Evolutionary conservation across 2,113 vertebrate species (phyloP), one percentile per base, ranked within the genome.

Genomic region (Anguilla rostrata): DNA sequence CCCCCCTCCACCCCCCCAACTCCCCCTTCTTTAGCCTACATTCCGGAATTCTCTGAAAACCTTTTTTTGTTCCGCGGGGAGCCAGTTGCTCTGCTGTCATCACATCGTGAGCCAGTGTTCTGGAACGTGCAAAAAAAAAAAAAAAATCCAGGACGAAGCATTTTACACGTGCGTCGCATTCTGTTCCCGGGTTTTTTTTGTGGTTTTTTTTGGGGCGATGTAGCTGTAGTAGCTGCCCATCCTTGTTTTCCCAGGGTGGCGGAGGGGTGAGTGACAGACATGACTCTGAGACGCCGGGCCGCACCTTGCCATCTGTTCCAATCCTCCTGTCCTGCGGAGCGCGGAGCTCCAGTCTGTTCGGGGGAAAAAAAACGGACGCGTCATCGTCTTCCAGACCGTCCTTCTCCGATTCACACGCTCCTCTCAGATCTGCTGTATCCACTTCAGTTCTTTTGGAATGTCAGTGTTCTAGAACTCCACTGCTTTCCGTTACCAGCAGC

Each of bases 271-370:
- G 39, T 80, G 92, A 90, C 86, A 84, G 75, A 84, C 88, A 84
- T 57, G 86, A 87, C 60, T 46, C 85, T 22, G 29, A 85, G 39
- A 66, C 26, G 20, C 20, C 26, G 22, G 46, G 83, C 39, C 15
- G 63, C 53, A 87, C 88, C 87, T 87, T 81, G 83, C 92, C 92
- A 94, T 94, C 93, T 94, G 92, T 94, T 91, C 92, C 81, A 41
- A 66, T 89, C 86, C 92, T 90, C 90, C 57, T 29, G n/a, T 26
- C 34, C 34, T 80, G 78, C 29, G 39, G 78, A 80, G 39, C 34
- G 9, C 78, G 39, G 34, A 5, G 78, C 78, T 34, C 71, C 71
- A 75, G 71, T n/a, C 71, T 29, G n/a, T 34, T n/a, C n/a, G 49
- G 49, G 34, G 34, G 34, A n/a, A 1, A 34, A 71, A 29, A 26